phyloP scores from a whole-genome alignment of 2,888 invertebrate genomes.

The Dryococelus australis region DNA sequence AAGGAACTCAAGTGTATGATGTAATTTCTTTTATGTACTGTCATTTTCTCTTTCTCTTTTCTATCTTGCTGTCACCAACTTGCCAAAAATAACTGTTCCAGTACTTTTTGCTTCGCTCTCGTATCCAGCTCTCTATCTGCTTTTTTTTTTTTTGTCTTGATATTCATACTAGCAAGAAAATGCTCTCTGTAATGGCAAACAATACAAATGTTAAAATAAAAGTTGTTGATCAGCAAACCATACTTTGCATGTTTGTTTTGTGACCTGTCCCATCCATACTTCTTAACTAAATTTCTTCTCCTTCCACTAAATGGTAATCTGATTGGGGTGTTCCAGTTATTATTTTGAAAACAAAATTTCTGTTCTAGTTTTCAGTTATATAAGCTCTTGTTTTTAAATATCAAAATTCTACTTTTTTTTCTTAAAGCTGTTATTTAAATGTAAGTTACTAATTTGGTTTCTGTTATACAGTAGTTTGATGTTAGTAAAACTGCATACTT shows the following conservation, averaged over 20 bases:
- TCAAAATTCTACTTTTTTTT: neutral
- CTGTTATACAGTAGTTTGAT: too few relatives aligned
- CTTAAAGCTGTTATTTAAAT: neutral
- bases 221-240: constrained; percentile 16
- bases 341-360: neutral
- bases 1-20: neutral
- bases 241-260: constrained; percentile 5
- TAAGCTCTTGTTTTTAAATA: neutral
- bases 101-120: constrained; percentile 2
- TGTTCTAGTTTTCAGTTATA: neutral
- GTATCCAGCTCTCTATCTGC: neutral
- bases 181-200: neutral
- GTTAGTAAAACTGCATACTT: too few relatives aligned
- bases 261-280: neutral
- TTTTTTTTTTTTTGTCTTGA: constrained; percentile 3
- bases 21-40: neutral
- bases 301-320: constrained; percentile 5
- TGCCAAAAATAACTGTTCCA: neutral
- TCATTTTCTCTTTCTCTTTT: neutral
- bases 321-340: constrained; percentile 11
- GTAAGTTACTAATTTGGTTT: neutral
- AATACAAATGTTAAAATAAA: neutral
- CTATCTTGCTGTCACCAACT: neutral
- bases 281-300: neutral
- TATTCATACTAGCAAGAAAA: neutral